phyloP scores from a whole-genome alignment of 2,113 vertebrate genomes.

The Corythornis vintsioides region DNA sequence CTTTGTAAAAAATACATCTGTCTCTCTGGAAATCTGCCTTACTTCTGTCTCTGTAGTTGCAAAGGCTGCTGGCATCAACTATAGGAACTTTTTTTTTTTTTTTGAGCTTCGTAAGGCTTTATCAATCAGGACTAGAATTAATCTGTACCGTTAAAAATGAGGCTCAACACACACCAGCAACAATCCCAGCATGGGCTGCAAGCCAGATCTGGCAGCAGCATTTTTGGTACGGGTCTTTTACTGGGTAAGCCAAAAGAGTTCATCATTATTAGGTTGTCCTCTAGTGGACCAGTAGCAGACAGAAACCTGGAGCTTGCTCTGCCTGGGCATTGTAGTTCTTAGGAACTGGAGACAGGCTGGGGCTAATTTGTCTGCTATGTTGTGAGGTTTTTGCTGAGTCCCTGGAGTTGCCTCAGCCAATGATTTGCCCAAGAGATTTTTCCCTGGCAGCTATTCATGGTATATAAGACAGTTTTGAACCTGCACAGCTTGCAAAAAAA shows the following conservation, averaged over 20 bases:
- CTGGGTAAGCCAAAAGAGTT: not conserved
- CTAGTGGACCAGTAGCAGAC: conserved; percentile 1
- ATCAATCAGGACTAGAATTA: not conserved
- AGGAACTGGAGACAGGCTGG: not conserved
- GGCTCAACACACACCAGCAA: not conserved
- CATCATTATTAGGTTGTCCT: conserved; percentile 50
- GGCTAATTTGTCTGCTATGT: not conserved
- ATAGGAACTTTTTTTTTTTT: not conserved
- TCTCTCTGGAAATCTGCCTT: not conserved
- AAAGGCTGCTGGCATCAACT: not conserved
- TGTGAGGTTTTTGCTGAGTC: not conserved
- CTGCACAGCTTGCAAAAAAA: not conserved
- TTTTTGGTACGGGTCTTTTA: not conserved
- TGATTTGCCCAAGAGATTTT: not conserved
- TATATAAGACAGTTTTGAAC: not conserved
- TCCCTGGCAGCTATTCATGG: not conserved
- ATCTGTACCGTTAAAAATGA: not conserved
- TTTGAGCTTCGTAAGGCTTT: not conserved
- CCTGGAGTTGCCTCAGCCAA: not conserved
- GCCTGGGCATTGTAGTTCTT: not conserved
- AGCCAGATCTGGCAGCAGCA: not conserved
- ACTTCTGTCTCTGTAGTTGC: not conserved
- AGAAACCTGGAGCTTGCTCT: not conserved
- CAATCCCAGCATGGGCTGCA: not conserved
- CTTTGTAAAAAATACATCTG: not conserved